These are phyloP conservation scores for Procambarus virginalis DNA, from an alignment of 1,140 invertebrate genomes.

Conservation along the genomic window DNA sequence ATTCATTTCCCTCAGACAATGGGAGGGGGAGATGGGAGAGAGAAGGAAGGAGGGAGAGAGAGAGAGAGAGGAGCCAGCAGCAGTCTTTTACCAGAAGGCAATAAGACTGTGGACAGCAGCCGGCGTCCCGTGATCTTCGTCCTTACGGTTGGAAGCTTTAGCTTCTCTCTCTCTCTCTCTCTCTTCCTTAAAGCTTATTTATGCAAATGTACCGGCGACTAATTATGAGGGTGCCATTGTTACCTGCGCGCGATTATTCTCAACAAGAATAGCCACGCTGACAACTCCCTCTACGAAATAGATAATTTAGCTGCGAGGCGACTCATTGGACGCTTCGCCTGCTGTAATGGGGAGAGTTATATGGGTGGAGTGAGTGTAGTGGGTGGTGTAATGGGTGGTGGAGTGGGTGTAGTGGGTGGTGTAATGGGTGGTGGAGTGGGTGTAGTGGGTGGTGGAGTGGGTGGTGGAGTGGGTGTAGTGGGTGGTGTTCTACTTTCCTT, in stretches of 20 bases:
- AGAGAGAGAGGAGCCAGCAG: too few relatives aligned
- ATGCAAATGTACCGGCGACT: conserved; percentile 56
- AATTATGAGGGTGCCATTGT: conserved; percentile 59
- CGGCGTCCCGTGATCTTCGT: neutral
- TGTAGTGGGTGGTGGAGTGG: too few relatives aligned
- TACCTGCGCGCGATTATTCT: conserved; percentile 45
- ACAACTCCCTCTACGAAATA: conserved; percentile 33
- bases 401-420: too few relatives aligned
- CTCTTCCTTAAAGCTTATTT: conserved; percentile 51
- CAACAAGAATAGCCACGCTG: conserved; percentile 52
- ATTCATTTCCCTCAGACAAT: conserved; percentile 56
- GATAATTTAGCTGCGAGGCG: conserved; percentile 32
- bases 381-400: too few relatives aligned
- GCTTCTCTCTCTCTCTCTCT: neutral
- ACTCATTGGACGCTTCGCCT: conserved; percentile 6
- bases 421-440: too few relatives aligned
- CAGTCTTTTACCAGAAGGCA: too few relatives aligned
- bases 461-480: too few relatives aligned
- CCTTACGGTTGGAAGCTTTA: neutral
- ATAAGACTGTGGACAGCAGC: neutral
- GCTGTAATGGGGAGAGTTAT: neutral
- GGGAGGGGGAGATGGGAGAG: neutral
- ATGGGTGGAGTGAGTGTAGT: too few relatives aligned
- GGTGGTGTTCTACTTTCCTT: too few relatives aligned
- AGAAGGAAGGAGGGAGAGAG: too few relatives aligned